Evolutionary conservation across 2,888 invertebrate species (phyloP).

Genomic region (Cremastinae sp.): DNA sequence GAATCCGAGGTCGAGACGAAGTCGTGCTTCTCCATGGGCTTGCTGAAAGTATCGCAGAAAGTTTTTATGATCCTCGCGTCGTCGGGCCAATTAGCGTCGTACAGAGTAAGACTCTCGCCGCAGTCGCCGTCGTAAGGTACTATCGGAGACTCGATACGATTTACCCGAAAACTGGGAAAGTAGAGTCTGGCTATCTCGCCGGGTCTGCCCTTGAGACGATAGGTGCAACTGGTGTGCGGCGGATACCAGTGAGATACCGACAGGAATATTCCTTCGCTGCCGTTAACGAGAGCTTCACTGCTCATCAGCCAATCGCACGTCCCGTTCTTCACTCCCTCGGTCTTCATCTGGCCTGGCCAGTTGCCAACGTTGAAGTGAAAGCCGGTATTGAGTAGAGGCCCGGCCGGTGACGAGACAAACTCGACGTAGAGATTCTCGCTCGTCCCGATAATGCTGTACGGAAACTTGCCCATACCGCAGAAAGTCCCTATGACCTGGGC

Average conservation of each 20-base stretch:
- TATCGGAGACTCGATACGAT: conserved; percentile 93
- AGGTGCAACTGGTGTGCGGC: conserved; percentile 95
- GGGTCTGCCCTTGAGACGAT: conserved; percentile 91
- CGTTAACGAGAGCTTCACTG: conserved; percentile 89
- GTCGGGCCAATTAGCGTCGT: conserved; percentile 93
- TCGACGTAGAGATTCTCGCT: conserved; percentile 94
- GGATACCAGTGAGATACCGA: conserved; percentile 97
- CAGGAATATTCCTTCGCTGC: conserved; percentile 93
- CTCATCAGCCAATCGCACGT: conserved; percentile 94
- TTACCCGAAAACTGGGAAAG: conserved; percentile 95
- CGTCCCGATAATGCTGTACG: conserved; percentile 96
- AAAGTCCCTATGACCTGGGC: conserved; percentile 94
- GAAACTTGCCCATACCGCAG: conserved; percentile 94
- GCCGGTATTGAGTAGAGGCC: conserved; percentile 94
- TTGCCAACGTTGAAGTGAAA: conserved; percentile 97
- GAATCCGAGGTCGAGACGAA: conserved; percentile 94
- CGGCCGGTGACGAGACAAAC: conserved; percentile 93
- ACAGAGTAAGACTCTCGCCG: conserved; percentile 93
- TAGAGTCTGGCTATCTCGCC: conserved; percentile 94
- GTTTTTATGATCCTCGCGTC: conserved; percentile 95
- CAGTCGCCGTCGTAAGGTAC: conserved; percentile 93
- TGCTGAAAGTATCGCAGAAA: conserved; percentile 96
- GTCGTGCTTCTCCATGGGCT: conserved; percentile 96
- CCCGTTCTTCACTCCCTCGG: conserved; percentile 92
- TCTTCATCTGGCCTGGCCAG: conserved; percentile 96